These are phyloP conservation scores for Neostethus bicornis DNA, from an alignment of 2,797 vertebrate genomes.

Conservation along the genomic window DNA sequence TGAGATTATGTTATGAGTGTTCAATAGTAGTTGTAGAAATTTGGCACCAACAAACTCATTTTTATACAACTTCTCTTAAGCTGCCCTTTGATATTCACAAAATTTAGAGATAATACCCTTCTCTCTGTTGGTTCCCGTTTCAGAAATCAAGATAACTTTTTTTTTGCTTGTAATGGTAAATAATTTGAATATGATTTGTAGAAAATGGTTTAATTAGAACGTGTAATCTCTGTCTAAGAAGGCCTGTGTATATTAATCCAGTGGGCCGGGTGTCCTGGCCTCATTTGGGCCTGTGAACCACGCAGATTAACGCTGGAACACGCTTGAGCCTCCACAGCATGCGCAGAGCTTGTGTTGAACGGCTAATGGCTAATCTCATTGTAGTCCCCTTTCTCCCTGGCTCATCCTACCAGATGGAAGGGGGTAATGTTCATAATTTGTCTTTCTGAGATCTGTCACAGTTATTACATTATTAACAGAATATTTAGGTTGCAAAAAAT, in stretches of 20 bases:
- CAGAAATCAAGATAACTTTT: conserved; percentile 17
- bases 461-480: neutral
- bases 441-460: conserved; percentile 6
- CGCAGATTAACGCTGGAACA: conserved; percentile 74
- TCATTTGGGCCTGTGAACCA: conserved; percentile 67
- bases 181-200: conserved; percentile 44
- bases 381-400: conserved; percentile 52
- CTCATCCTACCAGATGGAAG: conserved; percentile 25
- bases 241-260: conserved; percentile 67
- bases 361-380: conserved; percentile 73
- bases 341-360: conserved; percentile 58
- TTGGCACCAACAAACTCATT: conserved; percentile 17
- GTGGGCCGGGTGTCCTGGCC: conserved; percentile 70
- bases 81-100: conserved; percentile 22
- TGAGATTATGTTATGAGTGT: conserved; percentile 19
- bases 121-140: conserved; percentile 15
- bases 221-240: conserved; percentile 59
- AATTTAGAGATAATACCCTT: conserved; percentile 16
- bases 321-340: conserved; percentile 67
- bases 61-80: conserved; percentile 1
- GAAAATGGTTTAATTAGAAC: conserved; percentile 59
- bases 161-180: conserved; percentile 29
- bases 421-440: conserved; percentile 9
- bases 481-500: neutral
- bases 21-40: conserved; percentile 26